These are phyloP conservation scores for Bellardia bayeri DNA, from an alignment of 2,888 invertebrate genomes.

Conservation along the genomic window DNA sequence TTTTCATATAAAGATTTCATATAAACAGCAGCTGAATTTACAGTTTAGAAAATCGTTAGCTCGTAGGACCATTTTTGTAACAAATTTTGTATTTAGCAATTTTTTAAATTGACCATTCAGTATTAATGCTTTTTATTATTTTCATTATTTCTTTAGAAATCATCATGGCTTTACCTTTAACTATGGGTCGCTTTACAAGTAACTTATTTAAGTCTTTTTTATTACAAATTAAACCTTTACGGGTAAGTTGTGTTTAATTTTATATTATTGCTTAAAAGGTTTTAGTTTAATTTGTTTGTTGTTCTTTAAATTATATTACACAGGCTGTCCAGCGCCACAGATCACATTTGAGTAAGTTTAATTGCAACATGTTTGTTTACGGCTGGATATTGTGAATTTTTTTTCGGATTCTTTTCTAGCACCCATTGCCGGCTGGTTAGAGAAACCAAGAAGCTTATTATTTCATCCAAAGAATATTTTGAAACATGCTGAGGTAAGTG, in stretches of 20 bases:
- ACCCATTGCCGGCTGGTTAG: constrained; percentile 61
- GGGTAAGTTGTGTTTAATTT: constrained; percentile 16
- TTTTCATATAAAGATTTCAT: no score
- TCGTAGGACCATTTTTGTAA: no score
- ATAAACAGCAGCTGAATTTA: no score
- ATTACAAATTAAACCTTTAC: not conserved
- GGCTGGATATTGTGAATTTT: not conserved
- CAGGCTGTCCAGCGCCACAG: constrained; percentile 14
- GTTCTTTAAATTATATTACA: not conserved
- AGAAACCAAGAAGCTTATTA: constrained; percentile 69
- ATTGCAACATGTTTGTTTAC: not conserved
- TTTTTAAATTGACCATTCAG: not conserved
- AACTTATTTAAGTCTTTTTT: constrained; percentile 1
- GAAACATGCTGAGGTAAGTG: constrained; percentile 74
- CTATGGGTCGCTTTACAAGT: constrained; percentile 3
- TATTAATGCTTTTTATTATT: constrained; percentile 6
- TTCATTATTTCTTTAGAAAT: constrained; percentile 36
- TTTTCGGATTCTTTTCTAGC: constrained; percentile 45
- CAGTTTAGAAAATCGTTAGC: no score
- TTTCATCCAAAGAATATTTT: constrained; percentile 70
- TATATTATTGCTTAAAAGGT: not conserved
- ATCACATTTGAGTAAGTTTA: constrained; percentile 58
- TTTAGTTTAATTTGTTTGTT: constrained; percentile 8
- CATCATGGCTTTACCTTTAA: constrained; percentile 48
- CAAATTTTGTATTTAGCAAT: no score